These are phyloP conservation scores for Adela reaumurella DNA, from an alignment of 2,888 invertebrate species.

Conservation along the genomic window DNA sequence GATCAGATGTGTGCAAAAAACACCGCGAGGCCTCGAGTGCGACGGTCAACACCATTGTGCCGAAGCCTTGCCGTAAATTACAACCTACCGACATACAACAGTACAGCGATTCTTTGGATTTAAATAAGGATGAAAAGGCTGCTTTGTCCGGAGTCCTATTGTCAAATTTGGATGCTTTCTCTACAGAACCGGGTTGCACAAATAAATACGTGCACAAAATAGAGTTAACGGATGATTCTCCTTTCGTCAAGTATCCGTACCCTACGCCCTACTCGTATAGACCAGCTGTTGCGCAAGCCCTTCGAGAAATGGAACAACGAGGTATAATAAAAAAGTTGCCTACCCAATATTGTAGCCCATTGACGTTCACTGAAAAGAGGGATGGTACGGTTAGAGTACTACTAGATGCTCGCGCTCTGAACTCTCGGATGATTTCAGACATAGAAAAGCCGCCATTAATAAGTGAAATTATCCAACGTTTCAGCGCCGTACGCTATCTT, in stretches of 20 bases:
- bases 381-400: constrained; percentile 18
- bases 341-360: constrained; percentile 18
- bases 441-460: constrained; percentile 15
- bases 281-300: constrained; percentile 14
- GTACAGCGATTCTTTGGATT: not conserved
- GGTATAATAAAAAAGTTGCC: constrained; percentile 18
- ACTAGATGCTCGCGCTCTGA: constrained; percentile 19
- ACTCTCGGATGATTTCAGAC: constrained; percentile 18
- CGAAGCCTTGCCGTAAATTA: no score
- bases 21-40: no score
- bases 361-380: constrained; percentile 17
- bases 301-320: constrained; percentile 16
- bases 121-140: not conserved
- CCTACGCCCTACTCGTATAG: constrained; percentile 17
- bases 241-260: constrained; percentile 15
- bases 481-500: constrained; percentile 12
- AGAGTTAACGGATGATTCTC: constrained; percentile 11
- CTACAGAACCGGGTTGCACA: constrained; percentile 11
- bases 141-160: not conserved
- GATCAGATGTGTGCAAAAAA: not conserved
- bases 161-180: constrained; percentile 8
- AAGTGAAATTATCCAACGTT: constrained; percentile 13
- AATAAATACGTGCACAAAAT: constrained; percentile 15
- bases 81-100: no score
- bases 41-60: no score